Evolutionary conservation across 2,113 vertebrate species (phyloP), one percentile per base, ranked within the genome.

Genomic region (Bolborhynchus lineola): DNA sequence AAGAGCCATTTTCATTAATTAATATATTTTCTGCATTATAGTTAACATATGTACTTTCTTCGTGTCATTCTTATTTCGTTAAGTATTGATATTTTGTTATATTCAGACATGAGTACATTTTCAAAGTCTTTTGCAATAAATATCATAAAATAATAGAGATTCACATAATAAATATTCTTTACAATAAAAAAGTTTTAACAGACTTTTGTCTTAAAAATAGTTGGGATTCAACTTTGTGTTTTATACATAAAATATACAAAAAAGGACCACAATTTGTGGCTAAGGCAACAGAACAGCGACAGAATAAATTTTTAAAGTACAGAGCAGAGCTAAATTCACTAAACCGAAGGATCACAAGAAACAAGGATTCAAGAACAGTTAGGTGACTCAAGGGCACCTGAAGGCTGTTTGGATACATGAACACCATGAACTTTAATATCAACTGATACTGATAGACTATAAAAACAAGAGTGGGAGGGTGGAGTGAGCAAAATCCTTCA

Each of bases 121-220:
- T 97, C 37, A 16, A 95, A 98, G 99, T 99, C 98, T 98, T 99
- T 99, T 98, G 99, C 98, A 99, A 99, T 99, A 99, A 99, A 99
- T 99, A 99, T 99, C 99, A 99, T 99, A 99, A 99, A 99, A 99
- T 99, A 99, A 99, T 99, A 99, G 98, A 99, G 98, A 99, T 99
- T 99, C 99, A 99, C 99, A 98, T 99, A 99, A 99, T 99, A 99
- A 99, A 99, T 99, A 99, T 99, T 99, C 99, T 99, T 99, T 99
- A 99, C 98, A 99, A 99, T 98, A 98, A 98, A 99, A 99, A 99
- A 98, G 98, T 98, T 99, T 99, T 98, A 98, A 99, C 98, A 99
- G 98, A 99, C 98, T 98, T 98, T 98, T 98, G 97, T 98, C 98
- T 99, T 98, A 99, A 99, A 99, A 99, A 99, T 99, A 99, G 98